These are phyloP conservation scores for Sarcophilus harrisii DNA, from an alignment of 2,797 vertebrate species.

Conservation along the genomic window DNA sequence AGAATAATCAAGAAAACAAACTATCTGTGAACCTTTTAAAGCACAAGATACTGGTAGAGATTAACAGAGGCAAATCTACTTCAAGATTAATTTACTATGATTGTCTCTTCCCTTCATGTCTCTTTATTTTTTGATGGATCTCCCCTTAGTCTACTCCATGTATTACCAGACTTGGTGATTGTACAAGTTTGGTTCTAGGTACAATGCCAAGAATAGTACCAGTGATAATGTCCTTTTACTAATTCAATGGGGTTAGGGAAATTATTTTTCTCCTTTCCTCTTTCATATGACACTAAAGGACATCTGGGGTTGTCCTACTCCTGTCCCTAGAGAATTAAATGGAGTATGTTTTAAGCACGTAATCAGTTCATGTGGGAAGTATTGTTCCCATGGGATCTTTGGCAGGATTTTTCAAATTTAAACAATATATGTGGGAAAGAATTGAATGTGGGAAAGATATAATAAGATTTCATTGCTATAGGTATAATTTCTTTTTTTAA, in stretches of 20 bases:
- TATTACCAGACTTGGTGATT: background rate
- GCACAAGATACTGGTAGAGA: background rate
- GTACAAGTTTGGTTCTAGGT: background rate
- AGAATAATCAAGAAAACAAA: background rate
- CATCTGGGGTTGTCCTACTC: slow-evolving; percentile 10
- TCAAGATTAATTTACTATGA: background rate
- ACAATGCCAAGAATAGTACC: background rate
- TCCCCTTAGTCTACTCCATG: background rate
- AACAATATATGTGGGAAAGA: slow-evolving; percentile 73
- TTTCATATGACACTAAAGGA: background rate
- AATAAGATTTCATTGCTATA: slow-evolving; percentile 60
- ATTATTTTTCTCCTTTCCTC: slow-evolving; percentile 31
- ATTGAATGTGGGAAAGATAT: slow-evolving; percentile 71
- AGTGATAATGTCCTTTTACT: background rate
- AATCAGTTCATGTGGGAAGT: slow-evolving; percentile 67
- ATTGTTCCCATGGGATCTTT: slow-evolving; percentile 68
- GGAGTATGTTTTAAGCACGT: slow-evolving; percentile 46
- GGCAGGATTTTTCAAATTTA: slow-evolving; percentile 60
- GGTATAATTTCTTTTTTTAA: slow-evolving; percentile 63
- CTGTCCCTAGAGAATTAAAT: slow-evolving; percentile 52
- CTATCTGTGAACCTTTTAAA: background rate
- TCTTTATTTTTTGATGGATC: background rate
- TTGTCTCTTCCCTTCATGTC: background rate
- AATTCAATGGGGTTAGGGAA: background rate
- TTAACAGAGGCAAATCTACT: background rate